Base-by-base conservation (phyloP, 1,140 invertebrate genomes). In the Lepidotrigona ventralis region DNA sequence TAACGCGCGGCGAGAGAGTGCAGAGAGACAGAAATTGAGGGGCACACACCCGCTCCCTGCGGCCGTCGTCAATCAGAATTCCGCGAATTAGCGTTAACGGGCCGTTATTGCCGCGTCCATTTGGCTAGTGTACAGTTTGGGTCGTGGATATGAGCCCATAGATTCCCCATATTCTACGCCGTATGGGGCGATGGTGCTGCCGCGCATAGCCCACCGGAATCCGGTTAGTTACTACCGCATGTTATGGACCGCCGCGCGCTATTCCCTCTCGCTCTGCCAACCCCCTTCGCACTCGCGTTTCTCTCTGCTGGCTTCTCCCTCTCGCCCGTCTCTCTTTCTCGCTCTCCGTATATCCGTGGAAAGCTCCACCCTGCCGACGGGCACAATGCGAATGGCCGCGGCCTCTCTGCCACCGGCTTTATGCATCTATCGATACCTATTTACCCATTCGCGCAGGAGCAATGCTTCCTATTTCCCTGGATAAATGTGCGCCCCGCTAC, bases 31-130 rank as follows among this genome's bases (percentile, higher is more conserved):
- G 87, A 86, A 84, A 88, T 88, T 77, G 87, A 88, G 87, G 78
- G 84, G 74, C 80, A 73, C 85, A 80, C 85, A 46, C 39, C 84
- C 85, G 82, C 87, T 86, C 90, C 86, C 88, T 85, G 90, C 85
- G 88, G 81, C 84, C 89, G 85, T 93, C 94, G 94, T 94, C 94
- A 93, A 94, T 94, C 94, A 94, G 93, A 94, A 94, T 94, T 93
- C 91, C 93, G 93, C 94, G 93, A 94, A 94, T 94, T 94, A 94
- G 93, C 93, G 93, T 94, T 94, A 94, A 94, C 93, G 93, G 93
- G 92, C 93, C 92, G 93, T 94, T 94, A 94, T 94, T 94, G 93
- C 93, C 90, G 92, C 92, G 93, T 94, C 94, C 94, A 94, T 94
- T 94, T 94, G 93, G 93, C 93, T 93, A 91, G 92, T 92, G 92